phyloP scores from a whole-genome alignment of 35 echinoderm and acorn worm genomes.

The Diadema setosum region DNA sequence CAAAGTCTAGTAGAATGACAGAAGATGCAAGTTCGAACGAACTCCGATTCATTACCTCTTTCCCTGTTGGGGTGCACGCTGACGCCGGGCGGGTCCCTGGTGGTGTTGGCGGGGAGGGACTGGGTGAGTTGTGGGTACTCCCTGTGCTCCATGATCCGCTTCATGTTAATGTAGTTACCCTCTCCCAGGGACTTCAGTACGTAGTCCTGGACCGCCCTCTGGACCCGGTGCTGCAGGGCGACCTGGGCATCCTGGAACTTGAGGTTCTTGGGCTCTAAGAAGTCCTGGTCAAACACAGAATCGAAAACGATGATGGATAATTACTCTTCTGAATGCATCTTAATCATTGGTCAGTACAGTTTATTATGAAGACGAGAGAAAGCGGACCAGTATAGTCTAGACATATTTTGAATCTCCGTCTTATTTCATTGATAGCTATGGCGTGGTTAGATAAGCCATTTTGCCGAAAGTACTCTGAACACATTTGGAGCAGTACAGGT shows the following conservation, averaged over 20 bases:
- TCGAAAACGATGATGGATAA: not conserved
- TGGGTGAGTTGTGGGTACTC: slow-evolving; percentile 1
- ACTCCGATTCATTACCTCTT: too few relatives aligned
- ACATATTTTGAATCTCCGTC: too few relatives aligned
- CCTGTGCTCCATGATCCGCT: not conserved
- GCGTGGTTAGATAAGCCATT: too few relatives aligned
- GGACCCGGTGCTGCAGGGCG: slow-evolving; percentile 14
- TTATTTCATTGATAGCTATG: too few relatives aligned
- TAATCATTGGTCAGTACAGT: too few relatives aligned
- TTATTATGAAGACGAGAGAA: too few relatives aligned
- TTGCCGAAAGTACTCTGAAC: too few relatives aligned
- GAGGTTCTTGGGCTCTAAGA: slow-evolving; percentile 49
- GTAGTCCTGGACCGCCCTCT: slow-evolving; percentile 29
- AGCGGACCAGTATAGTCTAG: too few relatives aligned
- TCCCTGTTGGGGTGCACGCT: not conserved
- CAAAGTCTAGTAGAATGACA: too few relatives aligned
- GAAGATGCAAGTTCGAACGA: too few relatives aligned
- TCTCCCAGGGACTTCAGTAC: not conserved
- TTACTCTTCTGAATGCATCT: too few relatives aligned
- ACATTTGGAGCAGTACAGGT: too few relatives aligned
- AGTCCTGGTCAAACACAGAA: slow-evolving; percentile 35
- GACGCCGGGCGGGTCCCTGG: not conserved
- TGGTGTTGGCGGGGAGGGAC: not conserved
- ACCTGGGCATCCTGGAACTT: slow-evolving; percentile 27
- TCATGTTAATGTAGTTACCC: not conserved